Evolutionary conservation across 2,113 vertebrate species (phyloP).

Genomic region (Dromaius novaehollandiae): DNA sequence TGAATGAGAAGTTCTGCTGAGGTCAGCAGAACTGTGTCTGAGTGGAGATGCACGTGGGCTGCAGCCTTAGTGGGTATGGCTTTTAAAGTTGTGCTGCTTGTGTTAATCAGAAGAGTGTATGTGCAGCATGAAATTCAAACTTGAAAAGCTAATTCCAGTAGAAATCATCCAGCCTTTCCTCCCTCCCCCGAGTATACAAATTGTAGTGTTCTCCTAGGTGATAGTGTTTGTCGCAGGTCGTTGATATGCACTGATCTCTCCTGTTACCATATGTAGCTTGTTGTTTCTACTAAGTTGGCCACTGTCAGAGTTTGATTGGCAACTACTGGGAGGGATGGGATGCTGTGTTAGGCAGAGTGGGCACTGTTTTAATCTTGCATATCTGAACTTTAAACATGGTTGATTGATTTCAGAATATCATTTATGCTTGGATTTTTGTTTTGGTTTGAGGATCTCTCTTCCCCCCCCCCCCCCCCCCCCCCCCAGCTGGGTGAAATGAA

Average conservation of each 20-base stretch:
- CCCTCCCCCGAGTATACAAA: neutral
- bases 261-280: neutral
- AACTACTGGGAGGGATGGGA: neutral
- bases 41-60: neutral
- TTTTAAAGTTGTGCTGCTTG: neutral
- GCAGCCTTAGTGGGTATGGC: neutral
- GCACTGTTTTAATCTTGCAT: neutral
- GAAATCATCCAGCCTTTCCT: neutral
- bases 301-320: fast-evolving
- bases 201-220: neutral
- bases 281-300: neutral
- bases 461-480: no score
- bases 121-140: fast-evolving
- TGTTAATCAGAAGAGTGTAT: neutral
- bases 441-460: no score
- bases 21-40: neutral
- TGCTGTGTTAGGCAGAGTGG: neutral
- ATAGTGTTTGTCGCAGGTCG: neutral
- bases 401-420: neutral
- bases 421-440: fast-evolving
- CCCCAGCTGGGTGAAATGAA: neutral
- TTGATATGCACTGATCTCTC: neutral
- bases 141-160: neutral
- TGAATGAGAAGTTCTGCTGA: neutral
- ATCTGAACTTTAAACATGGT: neutral